Conservation (phyloP, 2,888 invertebrate genomes). For the Hirtodrosophila trivittata region DNA sequence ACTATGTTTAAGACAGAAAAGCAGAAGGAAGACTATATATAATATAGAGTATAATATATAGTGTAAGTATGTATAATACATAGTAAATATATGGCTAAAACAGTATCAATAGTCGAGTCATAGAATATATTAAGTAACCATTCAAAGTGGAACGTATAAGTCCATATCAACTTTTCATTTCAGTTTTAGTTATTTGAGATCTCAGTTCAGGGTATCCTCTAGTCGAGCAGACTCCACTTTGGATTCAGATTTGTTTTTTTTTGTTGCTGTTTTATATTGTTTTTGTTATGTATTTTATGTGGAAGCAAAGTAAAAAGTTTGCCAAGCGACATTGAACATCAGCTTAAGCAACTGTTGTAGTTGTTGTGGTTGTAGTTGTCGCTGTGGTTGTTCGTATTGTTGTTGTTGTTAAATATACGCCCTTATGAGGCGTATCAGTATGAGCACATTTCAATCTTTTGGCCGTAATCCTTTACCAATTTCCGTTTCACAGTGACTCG, state of each 20-base stretch:
- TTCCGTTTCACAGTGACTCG: constrained; percentile 61
- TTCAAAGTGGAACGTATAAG: no score
- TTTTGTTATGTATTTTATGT: constrained; percentile 65
- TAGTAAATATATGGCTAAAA: no score
- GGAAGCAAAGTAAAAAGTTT: constrained; percentile 79
- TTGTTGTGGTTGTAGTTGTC: constrained; percentile 24
- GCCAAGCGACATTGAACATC: constrained; percentile 67
- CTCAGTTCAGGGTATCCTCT: no score
- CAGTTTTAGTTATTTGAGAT: no score
- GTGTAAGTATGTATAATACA: no score
- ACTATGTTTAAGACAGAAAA: no score
- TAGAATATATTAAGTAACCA: no score
- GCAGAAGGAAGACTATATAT: no score
- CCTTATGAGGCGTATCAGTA: constrained; percentile 43
- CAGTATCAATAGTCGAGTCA: no score
- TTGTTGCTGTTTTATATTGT: constrained; percentile 45
- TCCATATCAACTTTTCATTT: no score
- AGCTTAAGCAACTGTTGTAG: constrained; percentile 7
- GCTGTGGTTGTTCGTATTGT: background rate
- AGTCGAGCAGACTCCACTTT: background rate
- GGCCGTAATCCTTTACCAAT: constrained; percentile 75
- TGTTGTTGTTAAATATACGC: constrained; percentile 22
- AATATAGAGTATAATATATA: no score
- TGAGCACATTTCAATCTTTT: constrained; percentile 55
- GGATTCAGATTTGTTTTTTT: constrained; percentile 32